Evolutionary conservation across 2,888 invertebrate genomes (phyloP), one percentile per base, ranked within the genome.

Genomic region (Teinopalpus imperialis): DNA sequence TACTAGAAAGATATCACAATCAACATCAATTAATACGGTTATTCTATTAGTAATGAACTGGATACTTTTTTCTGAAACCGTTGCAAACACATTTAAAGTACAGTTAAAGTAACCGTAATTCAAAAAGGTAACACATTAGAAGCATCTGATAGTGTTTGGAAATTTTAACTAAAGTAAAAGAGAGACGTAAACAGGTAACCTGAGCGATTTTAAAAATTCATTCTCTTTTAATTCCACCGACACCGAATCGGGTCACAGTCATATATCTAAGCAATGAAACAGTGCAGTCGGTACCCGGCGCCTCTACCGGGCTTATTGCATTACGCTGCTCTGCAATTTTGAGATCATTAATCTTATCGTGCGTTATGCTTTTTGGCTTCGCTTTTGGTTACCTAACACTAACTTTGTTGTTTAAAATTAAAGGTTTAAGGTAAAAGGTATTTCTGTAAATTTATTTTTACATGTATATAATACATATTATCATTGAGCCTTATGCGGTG

Each of bases 331-430:
- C 76, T 83, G 85, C 82, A 83, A 86, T 86, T 86, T 82, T 76
- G 77, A 74, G 73, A 71, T 79, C 79, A 86, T 87, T 86, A 79
- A 87, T 85, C 82, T 85, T 78, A 75, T 67, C 63, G n/a, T n/a
- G n/a, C n/a, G 58, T 75, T 80, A 74, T 67, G 68, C 66, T 66
- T 65, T 63, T 72, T 61, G 59, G 62, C 63, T 72, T 64, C 65
- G 34, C 52, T 54, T 53, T 49, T 35, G 49, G 43, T 55, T 52
- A 53, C 52, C 49, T 50, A 53, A 51, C 60, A 37, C 52, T 51
- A 53, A 53, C 49, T 54, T 52, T 54, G 26, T 23, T 31, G 32
- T 13, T 31, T 39, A 24, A 9, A 14, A 44, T 39, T 27, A 44
- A 37, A 44, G n/a, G n/a, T n/a, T n/a, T n/a, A n/a, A n/a, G n/a